phyloP scores from a whole-genome alignment of 2,113 vertebrate genomes.

The Phylloscopus trochiloides region DNA sequence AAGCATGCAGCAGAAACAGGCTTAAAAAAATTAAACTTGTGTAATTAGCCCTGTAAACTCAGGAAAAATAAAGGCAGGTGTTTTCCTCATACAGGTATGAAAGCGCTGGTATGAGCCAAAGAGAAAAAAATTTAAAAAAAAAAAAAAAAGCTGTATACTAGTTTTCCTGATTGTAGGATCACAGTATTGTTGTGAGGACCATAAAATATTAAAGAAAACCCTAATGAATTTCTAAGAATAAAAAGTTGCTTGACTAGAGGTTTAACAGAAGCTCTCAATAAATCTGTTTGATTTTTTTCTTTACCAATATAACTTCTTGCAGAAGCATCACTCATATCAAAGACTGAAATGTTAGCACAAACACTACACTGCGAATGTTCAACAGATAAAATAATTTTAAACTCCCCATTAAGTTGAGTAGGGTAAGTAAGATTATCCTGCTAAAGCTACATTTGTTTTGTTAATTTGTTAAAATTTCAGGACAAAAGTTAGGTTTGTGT shows the following conservation, averaged over 20 bases:
- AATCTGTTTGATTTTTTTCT: not conserved
- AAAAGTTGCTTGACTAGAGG: not conserved
- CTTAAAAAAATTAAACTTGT: not conserved
- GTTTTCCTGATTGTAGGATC: not conserved
- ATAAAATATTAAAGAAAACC: not conserved
- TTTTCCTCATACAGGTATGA: not conserved
- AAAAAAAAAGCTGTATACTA: too few species aligned
- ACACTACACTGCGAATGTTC: not conserved
- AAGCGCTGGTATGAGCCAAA: not conserved
- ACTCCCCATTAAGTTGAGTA: not conserved
- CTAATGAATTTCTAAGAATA: not conserved
- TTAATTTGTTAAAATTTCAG: not conserved
- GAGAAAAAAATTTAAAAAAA: not conserved
- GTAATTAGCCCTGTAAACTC: not conserved
- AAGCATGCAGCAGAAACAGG: not conserved
- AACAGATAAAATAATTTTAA: not conserved
- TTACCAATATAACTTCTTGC: not conserved
- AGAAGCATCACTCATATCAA: not conserved
- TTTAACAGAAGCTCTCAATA: not conserved
- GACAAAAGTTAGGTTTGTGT: not conserved
- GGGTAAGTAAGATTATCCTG: not conserved
- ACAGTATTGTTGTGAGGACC: not conserved
- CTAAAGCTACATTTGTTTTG: not conserved
- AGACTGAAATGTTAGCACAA: not conserved
- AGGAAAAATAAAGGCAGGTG: not conserved